phyloP scores from a whole-genome alignment of 2,113 vertebrate genomes.

The Seriola quinqueradiata region DNA sequence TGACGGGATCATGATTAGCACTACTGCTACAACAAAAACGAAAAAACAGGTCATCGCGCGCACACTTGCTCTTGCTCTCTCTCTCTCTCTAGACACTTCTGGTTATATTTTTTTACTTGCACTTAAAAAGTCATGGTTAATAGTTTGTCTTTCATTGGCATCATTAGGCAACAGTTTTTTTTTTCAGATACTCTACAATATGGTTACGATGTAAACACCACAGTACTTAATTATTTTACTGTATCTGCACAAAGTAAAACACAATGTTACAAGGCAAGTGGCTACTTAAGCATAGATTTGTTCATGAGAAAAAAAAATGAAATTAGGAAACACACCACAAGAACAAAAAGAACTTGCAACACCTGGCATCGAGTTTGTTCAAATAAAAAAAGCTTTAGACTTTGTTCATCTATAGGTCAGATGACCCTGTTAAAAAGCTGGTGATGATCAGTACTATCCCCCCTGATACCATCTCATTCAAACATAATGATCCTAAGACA shows the following conservation, averaged over 20 bases:
- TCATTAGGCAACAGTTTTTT: slow-evolving; percentile 82
- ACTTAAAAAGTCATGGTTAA: slow-evolving; percentile 77
- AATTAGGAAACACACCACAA: slow-evolving; percentile 72
- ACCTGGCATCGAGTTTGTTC: slow-evolving; percentile 78
- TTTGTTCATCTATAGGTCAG: slow-evolving; percentile 81
- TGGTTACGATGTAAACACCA: slow-evolving; percentile 87
- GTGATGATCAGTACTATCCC: slow-evolving; percentile 77
- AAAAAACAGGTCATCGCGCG: slow-evolving; percentile 49
- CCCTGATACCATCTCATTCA: slow-evolving; percentile 1
- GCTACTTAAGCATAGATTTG: slow-evolving; percentile 85
- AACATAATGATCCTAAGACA: slow-evolving; percentile 17
- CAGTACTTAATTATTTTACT: slow-evolving; percentile 81
- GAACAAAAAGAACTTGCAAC: slow-evolving; percentile 59
- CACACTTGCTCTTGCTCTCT: slow-evolving; percentile 57
- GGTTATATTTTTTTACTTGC: slow-evolving; percentile 74
- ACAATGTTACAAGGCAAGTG: slow-evolving; percentile 87
- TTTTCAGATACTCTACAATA: slow-evolving; percentile 79
- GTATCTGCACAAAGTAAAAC: slow-evolving; percentile 84
- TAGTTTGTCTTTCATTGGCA: slow-evolving; percentile 84
- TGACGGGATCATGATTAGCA: slow-evolving; percentile 76
- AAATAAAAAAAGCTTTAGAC: slow-evolving; percentile 61
- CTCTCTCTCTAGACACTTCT: slow-evolving; percentile 78
- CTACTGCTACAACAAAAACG: slow-evolving; percentile 61
- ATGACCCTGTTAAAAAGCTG: slow-evolving; percentile 75
- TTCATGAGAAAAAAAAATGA: slow-evolving; percentile 70